A percentile compares a stretch with the other conserved stretches of the same genome.
Conservation (phyloP, 2,113 vertebrate genomes). For the Lasiurus borealis region DNA sequence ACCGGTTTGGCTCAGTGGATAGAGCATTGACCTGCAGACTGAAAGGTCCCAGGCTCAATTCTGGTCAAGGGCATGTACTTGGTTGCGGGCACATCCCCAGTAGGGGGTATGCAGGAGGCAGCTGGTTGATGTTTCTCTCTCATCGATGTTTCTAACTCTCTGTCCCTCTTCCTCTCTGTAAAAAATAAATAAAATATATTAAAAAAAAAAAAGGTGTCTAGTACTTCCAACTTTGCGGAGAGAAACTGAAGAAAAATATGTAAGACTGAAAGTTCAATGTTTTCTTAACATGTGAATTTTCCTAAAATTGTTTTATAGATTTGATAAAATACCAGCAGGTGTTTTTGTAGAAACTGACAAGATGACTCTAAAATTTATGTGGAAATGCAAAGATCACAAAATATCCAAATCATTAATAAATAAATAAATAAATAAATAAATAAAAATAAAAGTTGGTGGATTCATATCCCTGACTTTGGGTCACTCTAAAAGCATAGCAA, state of each 20-base stretch:
- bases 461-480: not conserved
- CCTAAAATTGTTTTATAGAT: not conserved
- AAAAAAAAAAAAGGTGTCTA: not conserved
- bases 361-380: not conserved
- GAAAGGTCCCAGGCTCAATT: no score
- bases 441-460: not conserved
- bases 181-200: no score
- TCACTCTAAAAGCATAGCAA: not conserved
- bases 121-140: no score
- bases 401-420: not conserved
- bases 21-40: no score
- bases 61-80: no score
- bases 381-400: slow-evolving; percentile 17
- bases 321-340: not conserved
- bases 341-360: not conserved
- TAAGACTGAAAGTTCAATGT: not conserved
- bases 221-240: not conserved
- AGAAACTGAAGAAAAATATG: not conserved
- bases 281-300: not conserved
- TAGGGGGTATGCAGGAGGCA: no score
- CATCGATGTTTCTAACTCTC: no score
- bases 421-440: not conserved
- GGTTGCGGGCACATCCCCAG: no score
- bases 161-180: no score
- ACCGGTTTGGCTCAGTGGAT: no score